Evolutionary conservation across 2,113 vertebrate species (phyloP), one percentile per base, ranked within the genome.

Genomic region (Microtus oregoni): DNA sequence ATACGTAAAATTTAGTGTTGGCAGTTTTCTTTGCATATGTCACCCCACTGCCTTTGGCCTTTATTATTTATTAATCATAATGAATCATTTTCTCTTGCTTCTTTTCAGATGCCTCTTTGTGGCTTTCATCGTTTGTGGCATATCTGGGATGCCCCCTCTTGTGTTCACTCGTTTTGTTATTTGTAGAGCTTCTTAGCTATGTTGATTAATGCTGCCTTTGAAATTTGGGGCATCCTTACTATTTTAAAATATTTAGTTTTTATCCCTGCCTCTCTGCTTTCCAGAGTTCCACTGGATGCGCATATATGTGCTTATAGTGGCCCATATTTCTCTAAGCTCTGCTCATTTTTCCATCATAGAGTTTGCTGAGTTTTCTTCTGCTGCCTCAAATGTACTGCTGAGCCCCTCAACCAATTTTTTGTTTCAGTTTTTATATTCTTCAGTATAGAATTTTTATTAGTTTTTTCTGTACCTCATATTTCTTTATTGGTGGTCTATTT

Each of bases 11-110:
- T 75, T 94, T 92, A 73, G 61, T 24, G 6, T 28, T 95, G 35
- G 86, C 38, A 94, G 10, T 19, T 94, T 55, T 22, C 35, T 91
- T 94, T 82, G 38, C 76, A 68, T 89, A 68, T 47, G 6, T 92
- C 79, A 90, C 76, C 19, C 58, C 13, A n/a, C 24, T 93, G 30
- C 50, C n/a, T 95, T 94, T 73, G n/a, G 58, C 38, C 19, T 88
- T n/a, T 97, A 28, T 96, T 91, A 30, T 68, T 93, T 58, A 83
- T 90, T 92, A 87, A 92, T 73, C n/a, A 61, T 94, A 44, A 72
- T 93, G 73, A 90, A 20, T 93, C 44, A 61, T 94, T 96, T 96
- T 89, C 67, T 93, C 79, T 94, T 95, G 32, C 28, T 86, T 11
- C 44, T 47, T 92, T 95, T 22, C 90, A 89, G 50, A 91, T 93